These are phyloP conservation scores for Ciona savignyi DNA, from an alignment of 23 tunicate species.

Conservation along the genomic window DNA sequence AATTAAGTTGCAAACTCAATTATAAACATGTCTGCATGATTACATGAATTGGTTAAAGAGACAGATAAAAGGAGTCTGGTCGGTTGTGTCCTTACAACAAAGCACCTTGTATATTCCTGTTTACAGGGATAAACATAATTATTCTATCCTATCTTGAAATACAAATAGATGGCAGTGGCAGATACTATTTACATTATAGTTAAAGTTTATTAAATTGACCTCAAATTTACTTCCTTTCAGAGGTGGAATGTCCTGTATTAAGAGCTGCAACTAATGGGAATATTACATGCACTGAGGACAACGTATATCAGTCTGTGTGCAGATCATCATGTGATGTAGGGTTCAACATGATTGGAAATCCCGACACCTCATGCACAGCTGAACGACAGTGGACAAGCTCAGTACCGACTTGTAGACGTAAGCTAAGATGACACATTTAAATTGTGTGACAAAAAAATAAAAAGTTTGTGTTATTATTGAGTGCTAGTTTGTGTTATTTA, in stretches of 20 bases:
- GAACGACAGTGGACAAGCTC: constrained; percentile 38
- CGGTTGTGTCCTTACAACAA: too few species aligned
- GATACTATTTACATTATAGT: too few species aligned
- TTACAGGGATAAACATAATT: too few species aligned
- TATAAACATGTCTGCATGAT: too few species aligned
- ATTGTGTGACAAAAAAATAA: not conserved
- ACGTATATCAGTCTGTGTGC: constrained; percentile 40
- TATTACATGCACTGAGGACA: constrained; percentile 22
- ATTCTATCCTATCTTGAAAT: too few species aligned
- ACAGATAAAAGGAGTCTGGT: too few species aligned
- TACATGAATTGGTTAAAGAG: too few species aligned
- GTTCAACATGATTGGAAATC: constrained; percentile 29
- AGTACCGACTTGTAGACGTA: constrained; percentile 30
- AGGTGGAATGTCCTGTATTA: constrained; percentile 28
- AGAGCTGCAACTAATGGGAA: constrained; percentile 32
- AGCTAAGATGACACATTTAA: constrained; percentile 7
- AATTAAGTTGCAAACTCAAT: too few species aligned
- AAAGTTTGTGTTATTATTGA: too few species aligned
- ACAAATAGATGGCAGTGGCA: too few species aligned
- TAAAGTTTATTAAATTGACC: not conserved
- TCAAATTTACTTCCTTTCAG: constrained; percentile 5
- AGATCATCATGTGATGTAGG: constrained; percentile 34
- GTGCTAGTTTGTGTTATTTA: too few species aligned
- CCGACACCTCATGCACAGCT: constrained; percentile 18
- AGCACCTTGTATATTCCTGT: too few species aligned